Percentiles rank a stretch among this genome's conserved stretches.
Evolutionary conservation across 2,888 invertebrate species (phyloP).

Genomic region (Drosophila algonquin): DNA sequence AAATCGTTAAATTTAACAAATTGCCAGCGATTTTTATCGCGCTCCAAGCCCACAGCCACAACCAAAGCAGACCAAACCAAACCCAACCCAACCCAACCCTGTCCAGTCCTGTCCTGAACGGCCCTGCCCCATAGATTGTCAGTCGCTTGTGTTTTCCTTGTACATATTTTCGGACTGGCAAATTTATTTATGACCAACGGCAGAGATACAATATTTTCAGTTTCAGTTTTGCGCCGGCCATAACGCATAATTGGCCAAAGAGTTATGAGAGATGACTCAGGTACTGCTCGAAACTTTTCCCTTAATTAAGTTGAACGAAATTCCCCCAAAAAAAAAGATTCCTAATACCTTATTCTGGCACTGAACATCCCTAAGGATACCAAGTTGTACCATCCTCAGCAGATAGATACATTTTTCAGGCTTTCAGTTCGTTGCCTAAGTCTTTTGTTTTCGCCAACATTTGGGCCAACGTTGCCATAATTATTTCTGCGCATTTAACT

Average conservation of each 20-base stretch:
- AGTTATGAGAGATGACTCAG: slow-evolving; percentile 64
- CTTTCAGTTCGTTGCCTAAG: slow-evolving; percentile 19
- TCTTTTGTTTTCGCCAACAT: background rate
- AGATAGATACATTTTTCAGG: background rate
- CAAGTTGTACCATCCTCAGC: background rate
- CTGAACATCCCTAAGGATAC: too few species aligned
- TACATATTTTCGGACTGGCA: slow-evolving; percentile 49
- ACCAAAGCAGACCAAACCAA: slow-evolving; percentile 1
- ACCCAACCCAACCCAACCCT: slow-evolving; percentile 7
- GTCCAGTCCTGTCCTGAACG: slow-evolving; percentile 39
- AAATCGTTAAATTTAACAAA: slow-evolving; percentile 80
- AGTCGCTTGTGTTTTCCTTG: slow-evolving; percentile 28
- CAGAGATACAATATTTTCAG: slow-evolving; percentile 64
- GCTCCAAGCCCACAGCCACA: slow-evolving; percentile 35
- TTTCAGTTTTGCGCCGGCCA: slow-evolving; percentile 40
- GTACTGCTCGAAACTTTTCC: slow-evolving; percentile 21
- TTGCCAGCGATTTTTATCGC: slow-evolving; percentile 79
- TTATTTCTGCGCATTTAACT: slow-evolving; percentile 6
- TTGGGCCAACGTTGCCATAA: background rate
- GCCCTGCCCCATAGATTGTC: slow-evolving; percentile 71
- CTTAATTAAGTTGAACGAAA: slow-evolving; percentile 31
- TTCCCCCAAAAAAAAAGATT: slow-evolving; percentile 1
- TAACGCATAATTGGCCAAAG: slow-evolving; percentile 66
- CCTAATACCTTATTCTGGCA: slow-evolving; percentile 7
- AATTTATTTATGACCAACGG: slow-evolving; percentile 70